A percentile compares a stretch with the other conserved stretches of the same genome.
phyloP scores from a whole-genome alignment of 1,140 invertebrate species.

The Zaprionus tsacasi region DNA sequence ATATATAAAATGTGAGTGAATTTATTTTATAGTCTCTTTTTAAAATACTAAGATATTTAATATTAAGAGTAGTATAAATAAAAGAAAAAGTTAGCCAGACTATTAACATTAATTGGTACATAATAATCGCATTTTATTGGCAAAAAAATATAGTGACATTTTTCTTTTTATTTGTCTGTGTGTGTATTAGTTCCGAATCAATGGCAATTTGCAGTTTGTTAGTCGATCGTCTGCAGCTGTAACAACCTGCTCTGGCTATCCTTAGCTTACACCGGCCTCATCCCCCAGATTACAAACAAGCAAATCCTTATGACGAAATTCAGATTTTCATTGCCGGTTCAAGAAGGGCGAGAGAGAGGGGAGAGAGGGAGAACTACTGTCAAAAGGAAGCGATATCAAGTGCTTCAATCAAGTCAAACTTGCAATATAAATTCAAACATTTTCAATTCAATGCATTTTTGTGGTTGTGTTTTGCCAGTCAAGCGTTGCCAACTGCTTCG shows the following conservation, averaged over 20 bases:
- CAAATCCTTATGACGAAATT: conserved; percentile 18
- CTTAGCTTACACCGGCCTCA: not conserved
- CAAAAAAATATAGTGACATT: not conserved
- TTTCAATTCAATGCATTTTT: conserved; percentile 81
- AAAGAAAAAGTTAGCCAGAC: not conserved
- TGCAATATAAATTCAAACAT: conserved; percentile 83
- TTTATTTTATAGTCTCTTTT: no score
- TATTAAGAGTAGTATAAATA: no score
- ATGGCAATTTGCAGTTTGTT: conserved; percentile 38
- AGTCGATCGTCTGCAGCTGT: conserved; percentile 21
- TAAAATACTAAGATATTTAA: no score
- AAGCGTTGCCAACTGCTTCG: conserved; percentile 65
- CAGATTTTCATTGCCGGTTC: not conserved
- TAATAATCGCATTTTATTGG: conserved; percentile 3
- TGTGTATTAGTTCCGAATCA: conserved; percentile 20
- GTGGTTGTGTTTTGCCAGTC: conserved; percentile 80
- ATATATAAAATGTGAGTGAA: no score
- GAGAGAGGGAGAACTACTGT: conserved; percentile 1
- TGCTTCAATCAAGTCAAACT: conserved; percentile 80
- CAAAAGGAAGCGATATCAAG: conserved; percentile 78
- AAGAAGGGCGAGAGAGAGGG: not conserved
- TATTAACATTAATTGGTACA: conserved; percentile 29
- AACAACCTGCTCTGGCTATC: not conserved
- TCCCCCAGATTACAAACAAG: conserved; percentile 1
- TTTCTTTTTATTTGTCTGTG: not conserved